Conservation (phyloP, 2,888 invertebrate species). For the Thalpophila matura region DNA sequence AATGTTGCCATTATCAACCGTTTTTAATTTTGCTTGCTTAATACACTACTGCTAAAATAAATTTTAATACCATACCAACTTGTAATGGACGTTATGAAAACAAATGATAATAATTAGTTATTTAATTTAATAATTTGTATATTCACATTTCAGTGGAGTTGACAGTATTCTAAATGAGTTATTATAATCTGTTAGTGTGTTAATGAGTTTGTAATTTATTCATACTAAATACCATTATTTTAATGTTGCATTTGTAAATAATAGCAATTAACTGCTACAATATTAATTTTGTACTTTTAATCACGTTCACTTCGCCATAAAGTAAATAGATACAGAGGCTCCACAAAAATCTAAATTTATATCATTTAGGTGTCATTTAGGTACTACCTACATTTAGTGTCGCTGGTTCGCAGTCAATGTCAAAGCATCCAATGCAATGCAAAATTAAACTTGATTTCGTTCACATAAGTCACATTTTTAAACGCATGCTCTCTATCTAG, state of each 20-base stretch:
- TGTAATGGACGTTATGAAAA: conserved; percentile 27
- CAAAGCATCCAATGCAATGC: not conserved
- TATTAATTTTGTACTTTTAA: not conserved
- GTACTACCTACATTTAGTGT: not conserved
- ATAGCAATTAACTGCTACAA: not conserved
- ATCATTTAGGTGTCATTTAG: no score
- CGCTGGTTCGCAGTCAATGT: not conserved
- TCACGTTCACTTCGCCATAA: not conserved
- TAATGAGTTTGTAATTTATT: not conserved
- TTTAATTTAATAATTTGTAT: not conserved
- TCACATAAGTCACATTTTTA: no score
- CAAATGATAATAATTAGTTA: not conserved
- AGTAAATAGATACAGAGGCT: no score
- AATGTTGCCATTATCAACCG: conserved; percentile 31
- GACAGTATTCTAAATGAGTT: not conserved
- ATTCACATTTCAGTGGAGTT: conserved; percentile 8
- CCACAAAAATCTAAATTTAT: no score
- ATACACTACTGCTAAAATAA: conserved; percentile 7
- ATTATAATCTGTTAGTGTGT: not conserved
- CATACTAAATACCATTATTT: not conserved
- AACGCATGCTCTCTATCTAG: no score
- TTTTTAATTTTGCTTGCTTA: conserved; percentile 52
- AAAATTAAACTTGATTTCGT: no score
- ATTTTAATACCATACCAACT: conserved; percentile 17
- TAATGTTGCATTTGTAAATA: conserved; percentile 7